phyloP scores from a whole-genome alignment of 2,888 invertebrate species.

The Dryobota labecula region DNA sequence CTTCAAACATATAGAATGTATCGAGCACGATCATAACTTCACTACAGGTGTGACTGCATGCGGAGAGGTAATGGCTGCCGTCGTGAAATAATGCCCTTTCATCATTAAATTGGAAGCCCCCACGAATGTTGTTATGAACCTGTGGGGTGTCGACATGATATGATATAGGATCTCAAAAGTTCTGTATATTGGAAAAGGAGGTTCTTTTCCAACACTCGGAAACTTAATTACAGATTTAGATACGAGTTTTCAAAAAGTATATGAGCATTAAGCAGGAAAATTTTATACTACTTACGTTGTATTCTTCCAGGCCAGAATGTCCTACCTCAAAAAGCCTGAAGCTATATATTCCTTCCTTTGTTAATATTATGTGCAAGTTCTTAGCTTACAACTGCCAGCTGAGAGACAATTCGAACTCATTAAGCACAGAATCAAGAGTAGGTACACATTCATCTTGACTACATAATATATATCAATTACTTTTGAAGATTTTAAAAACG shows the following conservation, averaged over 20 bases:
- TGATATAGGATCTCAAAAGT: neutral
- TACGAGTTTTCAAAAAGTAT: neutral
- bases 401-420: neutral
- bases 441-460: neutral
- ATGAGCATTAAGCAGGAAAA: too few relatives aligned
- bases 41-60: conserved; percentile 72
- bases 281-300: too few relatives aligned
- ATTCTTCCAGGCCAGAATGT: neutral
- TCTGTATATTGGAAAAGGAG: neutral
- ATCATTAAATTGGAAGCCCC: conserved; percentile 76
- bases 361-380: neutral
- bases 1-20: conserved; percentile 45
- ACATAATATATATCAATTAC: neutral
- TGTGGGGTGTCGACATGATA: conserved; percentile 17
- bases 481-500: neutral
- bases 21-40: conserved; percentile 64
- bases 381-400: neutral
- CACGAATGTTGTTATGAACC: conserved; percentile 58
- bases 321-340: neutral
- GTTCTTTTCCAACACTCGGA: neutral
- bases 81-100: conserved; percentile 77
- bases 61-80: conserved; percentile 67
- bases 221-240: neutral
- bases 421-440: neutral
- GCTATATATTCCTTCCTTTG: neutral